phyloP scores from a whole-genome alignment of 2,888 invertebrate species.

The Callosobruchus maculatus region DNA sequence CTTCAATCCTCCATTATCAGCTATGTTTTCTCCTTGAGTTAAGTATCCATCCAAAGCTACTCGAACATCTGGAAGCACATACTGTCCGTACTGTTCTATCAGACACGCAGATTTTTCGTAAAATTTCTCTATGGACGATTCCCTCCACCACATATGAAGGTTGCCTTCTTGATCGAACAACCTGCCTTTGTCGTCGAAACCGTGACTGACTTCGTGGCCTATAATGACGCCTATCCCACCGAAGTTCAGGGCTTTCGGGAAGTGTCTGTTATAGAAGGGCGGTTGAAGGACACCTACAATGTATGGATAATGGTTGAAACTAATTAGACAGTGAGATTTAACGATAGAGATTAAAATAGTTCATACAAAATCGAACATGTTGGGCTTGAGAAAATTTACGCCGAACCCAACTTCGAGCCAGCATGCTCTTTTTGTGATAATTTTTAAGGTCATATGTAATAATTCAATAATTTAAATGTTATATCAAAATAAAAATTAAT shows the following conservation, averaged over 20 bases:
- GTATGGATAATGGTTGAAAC: too few relatives aligned
- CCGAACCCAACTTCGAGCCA: too few relatives aligned
- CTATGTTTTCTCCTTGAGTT: conserved; percentile 91
- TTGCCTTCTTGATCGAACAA: conserved; percentile 94
- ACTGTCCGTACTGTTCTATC: conserved; percentile 82
- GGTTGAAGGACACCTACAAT: conserved; percentile 80
- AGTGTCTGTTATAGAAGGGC: conserved; percentile 86
- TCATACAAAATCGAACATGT: too few relatives aligned
- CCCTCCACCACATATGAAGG: conserved; percentile 81
- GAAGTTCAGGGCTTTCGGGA: conserved; percentile 77
- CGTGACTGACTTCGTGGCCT: conserved; percentile 90
- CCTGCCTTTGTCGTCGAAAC: conserved; percentile 87
- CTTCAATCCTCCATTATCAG: conserved; percentile 93
- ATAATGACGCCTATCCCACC: conserved; percentile 91
- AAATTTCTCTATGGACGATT: conserved; percentile 68
- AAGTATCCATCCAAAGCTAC: conserved; percentile 72
- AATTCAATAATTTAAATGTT: too few relatives aligned
- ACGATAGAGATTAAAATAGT: too few relatives aligned
- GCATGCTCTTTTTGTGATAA: too few relatives aligned
- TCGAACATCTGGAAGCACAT: conserved; percentile 75
- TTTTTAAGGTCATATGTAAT: too few relatives aligned
- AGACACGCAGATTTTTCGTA: conserved; percentile 75
- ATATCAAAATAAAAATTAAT: too few relatives aligned
- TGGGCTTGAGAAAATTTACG: too few relatives aligned
- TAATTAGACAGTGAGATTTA: too few relatives aligned